Conservation (phyloP, 1,140 invertebrate species). For the Formica selysi region DNA sequence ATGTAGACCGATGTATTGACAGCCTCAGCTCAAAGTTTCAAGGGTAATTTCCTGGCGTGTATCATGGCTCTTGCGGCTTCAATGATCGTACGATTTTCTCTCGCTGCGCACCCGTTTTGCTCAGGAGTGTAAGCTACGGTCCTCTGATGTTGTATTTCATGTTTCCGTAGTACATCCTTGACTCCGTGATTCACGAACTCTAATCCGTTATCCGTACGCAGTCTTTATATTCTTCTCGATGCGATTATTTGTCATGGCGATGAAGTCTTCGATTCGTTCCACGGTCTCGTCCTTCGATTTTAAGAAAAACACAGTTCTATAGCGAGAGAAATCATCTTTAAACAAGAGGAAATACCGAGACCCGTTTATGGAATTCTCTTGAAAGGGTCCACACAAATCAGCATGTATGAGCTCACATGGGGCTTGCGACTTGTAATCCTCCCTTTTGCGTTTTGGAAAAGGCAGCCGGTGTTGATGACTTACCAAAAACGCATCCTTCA, state of each 20-base stretch:
- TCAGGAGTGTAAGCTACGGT: slow-evolving; percentile 8
- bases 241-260: background rate
- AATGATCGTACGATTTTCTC: slow-evolving; percentile 17
- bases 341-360: background rate
- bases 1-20: slow-evolving; percentile 25
- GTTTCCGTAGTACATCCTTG: background rate
- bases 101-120: slow-evolving; percentile 1
- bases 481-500: too few relatives aligned
- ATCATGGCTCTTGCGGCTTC: slow-evolving; percentile 21
- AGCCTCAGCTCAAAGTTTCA: slow-evolving; percentile 34
- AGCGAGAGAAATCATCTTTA: too few relatives aligned
- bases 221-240: background rate
- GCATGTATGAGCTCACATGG: background rate
- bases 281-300: too few relatives aligned
- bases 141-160: slow-evolving; percentile 14
- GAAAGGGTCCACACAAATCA: background rate
- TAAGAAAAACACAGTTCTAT: too few relatives aligned
- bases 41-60: background rate
- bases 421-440: background rate
- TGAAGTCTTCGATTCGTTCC: background rate
- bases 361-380: background rate
- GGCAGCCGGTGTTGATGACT: too few relatives aligned
- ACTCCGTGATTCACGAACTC: background rate
- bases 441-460: too few relatives aligned
- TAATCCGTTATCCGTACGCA: too few relatives aligned